Base-by-base conservation (phyloP, 2,797 vertebrate species). In the Hydrocynus forskahlii region DNA sequence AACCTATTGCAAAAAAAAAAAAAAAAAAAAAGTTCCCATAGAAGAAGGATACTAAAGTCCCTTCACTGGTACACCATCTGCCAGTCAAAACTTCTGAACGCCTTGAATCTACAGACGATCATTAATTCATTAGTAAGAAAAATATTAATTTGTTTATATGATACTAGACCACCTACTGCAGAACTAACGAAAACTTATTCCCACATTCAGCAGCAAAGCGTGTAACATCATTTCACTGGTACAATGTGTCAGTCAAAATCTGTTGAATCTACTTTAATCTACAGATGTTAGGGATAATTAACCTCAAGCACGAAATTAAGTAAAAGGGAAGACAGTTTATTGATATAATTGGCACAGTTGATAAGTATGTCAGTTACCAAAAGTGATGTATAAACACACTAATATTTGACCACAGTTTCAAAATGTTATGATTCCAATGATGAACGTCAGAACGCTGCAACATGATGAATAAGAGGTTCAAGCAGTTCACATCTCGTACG, bases 161-260 rank as follows among this genome's bases (percentile, higher is more conserved):
- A 12, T 13, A 50, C 12, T 50, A 10, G 48, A 50, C 2, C 48
- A 50, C 10, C 48, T 14, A 45, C 43, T 45, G 43, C 43, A 45
- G 43, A 45, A 45, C 9, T 50, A 48, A 43, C 4, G 40, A 43
- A 10, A 50, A 66, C 62, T 66, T 64, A 45, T 52, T 66, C 81
- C 59, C 69, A 73, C 52, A 48, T 55, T 23, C 40, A 77, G 62
- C 70, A 35, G 55, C 45, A 43, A 67, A 62, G 23, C 50, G 83
- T 66, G 8, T 13, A 12, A 60, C 29, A 80, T 82, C 69, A 80
- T 63, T 75, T 45, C 82, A 81, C 79, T 17, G 67, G 19, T 59
- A 74, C 55, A n/a, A 75, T 5, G 0, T 63, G 21, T 72, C 23
- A 0, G 75, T 19, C 45, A 67, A 71, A 72, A 16, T 50, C 57